Base-by-base conservation (phyloP, 2,113 vertebrate species). In the Indri indri region DNA sequence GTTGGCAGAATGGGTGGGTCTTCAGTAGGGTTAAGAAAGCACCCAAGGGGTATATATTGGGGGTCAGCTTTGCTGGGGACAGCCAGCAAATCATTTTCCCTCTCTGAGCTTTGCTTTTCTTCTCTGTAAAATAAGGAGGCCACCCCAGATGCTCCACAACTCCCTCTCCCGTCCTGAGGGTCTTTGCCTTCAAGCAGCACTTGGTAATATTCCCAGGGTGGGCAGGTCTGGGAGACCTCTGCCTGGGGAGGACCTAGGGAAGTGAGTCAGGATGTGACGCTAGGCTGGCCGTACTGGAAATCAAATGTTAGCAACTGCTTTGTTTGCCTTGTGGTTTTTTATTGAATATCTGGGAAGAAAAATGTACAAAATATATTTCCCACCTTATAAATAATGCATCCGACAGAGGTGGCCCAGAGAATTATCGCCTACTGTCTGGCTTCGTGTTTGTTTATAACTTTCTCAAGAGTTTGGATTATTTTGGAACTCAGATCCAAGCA, bases 331-430 rank as follows among this genome's bases (percentile, higher is more conserved):
- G 50, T n/a, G 61, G 30, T 76, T 95, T 97, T 96, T 96, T 45
- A 83, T 32, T 54, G 84, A 90, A 59, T 27, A 61, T 83, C 92
- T 59, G 40, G 4, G 22, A 71, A 96, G 80, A 91, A 95, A 93
- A 86, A 59, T 61, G 40, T 11, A 84, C 85, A 23, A 86, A 73
- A 79, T 91, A 10, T 61, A 85, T 91, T 96, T 82, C 37, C 37
- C 22, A 34, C 34, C 66, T 97, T 91, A 80, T 97, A 94, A 97
- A 96, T 96, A 93, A 94, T 95, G 73, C n/a, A 91, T 65, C 68
- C 47, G 54, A 79, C 61, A 59, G 84, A 92, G 70, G 66, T 45
- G 80, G 80, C 81, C 54, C 18, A 50, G 81, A 86, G 82, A 95
- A 92, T 95, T 88, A 94, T 50, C 12, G 17, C 61, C 77, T 83